Percentiles rank a stretch among this genome's conserved stretches.
Evolutionary conservation across 2,888 invertebrate species (phyloP).

Genomic region (Diachrysia chrysitis): DNA sequence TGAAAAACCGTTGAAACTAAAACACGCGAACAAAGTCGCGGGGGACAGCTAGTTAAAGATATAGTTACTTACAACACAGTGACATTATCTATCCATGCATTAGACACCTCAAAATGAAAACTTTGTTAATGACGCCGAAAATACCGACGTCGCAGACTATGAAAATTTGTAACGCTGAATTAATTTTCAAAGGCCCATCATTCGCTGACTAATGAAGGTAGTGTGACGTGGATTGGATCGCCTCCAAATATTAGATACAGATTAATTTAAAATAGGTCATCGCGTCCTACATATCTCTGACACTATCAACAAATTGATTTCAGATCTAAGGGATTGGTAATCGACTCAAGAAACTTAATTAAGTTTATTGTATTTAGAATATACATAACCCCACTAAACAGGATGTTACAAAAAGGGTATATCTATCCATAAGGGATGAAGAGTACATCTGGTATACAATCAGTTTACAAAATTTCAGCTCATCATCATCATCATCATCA

Average conservation of each 20-base stretch:
- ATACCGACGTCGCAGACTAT: conserved; percentile 11
- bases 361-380: no score
- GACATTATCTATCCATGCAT: background rate
- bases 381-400: no score
- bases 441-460: no score
- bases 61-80: background rate
- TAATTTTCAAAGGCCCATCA: conserved; percentile 56
- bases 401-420: no score
- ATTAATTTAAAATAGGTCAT: conserved; percentile 55
- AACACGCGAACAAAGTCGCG: no score
- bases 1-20: no score
- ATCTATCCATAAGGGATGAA: no score
- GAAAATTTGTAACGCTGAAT: conserved; percentile 52
- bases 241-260: conserved; percentile 59
- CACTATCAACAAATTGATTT: conserved; percentile 31
- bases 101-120: background rate
- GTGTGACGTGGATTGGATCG: conserved; percentile 59
- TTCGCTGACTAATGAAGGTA: conserved; percentile 46
- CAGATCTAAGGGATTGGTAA: conserved; percentile 30
- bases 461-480: no score
- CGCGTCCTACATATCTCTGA: conserved; percentile 35
- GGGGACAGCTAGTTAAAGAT: background rate
- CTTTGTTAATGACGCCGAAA: conserved; percentile 19
- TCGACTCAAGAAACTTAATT: conserved; percentile 6
- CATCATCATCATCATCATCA: no score